phyloP scores from a whole-genome alignment of 2,888 invertebrate genomes.

The Acanthosepion esculentum region DNA sequence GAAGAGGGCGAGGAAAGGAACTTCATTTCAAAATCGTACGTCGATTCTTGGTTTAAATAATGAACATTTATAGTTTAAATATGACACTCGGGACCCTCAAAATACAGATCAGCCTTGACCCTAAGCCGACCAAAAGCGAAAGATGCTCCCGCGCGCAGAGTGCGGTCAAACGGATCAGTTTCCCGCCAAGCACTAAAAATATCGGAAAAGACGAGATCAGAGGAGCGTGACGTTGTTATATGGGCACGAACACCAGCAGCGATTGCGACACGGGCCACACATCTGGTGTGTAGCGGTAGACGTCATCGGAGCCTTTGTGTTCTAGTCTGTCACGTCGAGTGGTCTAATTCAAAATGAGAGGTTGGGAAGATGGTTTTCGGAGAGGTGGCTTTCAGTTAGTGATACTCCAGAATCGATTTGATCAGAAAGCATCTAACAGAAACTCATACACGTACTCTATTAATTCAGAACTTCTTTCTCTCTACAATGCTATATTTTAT shows the following conservation, averaged over 20 bases:
- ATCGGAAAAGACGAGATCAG: neutral
- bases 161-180: neutral
- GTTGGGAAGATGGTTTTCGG: neutral
- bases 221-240: conserved; percentile 2
- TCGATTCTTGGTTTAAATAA: neutral
- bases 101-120: neutral
- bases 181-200: neutral
- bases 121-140: neutral
- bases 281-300: neutral
- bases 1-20: neutral
- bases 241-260: neutral
- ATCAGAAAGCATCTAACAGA: neutral
- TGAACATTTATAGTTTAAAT: neutral
- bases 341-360: neutral
- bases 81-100: neutral
- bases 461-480: neutral
- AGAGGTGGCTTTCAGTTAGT: neutral
- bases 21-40: neutral
- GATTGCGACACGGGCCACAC: neutral
- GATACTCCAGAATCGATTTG: neutral
- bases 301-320: neutral
- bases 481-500: neutral
- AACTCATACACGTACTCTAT: neutral
- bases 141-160: neutral
- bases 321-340: neutral